Evolutionary conservation across 2,797 vertebrate species (phyloP).

Genomic region (Echiichthys vipera): DNA sequence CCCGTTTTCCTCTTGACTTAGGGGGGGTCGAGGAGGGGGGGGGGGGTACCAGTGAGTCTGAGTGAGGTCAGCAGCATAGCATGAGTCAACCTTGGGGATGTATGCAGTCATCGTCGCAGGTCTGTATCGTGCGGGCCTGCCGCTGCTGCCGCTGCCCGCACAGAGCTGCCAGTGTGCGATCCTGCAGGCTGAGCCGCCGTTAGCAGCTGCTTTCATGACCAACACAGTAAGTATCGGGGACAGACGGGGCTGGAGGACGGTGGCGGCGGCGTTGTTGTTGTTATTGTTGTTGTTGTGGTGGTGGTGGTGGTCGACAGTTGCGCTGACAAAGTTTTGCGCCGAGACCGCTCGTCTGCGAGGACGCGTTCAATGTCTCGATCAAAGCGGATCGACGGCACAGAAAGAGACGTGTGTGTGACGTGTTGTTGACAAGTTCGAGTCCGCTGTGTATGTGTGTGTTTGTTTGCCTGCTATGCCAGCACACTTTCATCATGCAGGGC

Average conservation of each 20-base stretch:
- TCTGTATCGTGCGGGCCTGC: constrained; percentile 55
- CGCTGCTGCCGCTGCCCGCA: constrained; percentile 49
- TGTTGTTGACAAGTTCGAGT: constrained; percentile 64
- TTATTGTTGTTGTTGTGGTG: constrained; percentile 33
- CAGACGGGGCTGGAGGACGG: not conserved
- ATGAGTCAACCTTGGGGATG: constrained; percentile 87
- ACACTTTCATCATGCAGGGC: constrained; percentile 23
- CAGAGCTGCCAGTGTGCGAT: constrained; percentile 62
- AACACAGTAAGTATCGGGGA: constrained; percentile 72
- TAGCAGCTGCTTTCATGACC: constrained; percentile 46
- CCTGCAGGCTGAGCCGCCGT: constrained; percentile 42
- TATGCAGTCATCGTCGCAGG: constrained; percentile 79
- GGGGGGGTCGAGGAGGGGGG: not conserved
- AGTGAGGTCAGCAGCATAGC: constrained; percentile 86
- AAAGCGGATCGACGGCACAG: not conserved
- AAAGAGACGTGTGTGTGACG: constrained; percentile 42
- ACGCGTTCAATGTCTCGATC: constrained; percentile 15
- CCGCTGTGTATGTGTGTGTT: not conserved
- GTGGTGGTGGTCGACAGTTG: too few relatives aligned
- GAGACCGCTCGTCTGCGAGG: not conserved
- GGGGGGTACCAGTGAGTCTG: constrained; percentile 63
- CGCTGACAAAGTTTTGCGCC: constrained; percentile 72
- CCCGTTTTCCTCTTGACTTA: constrained; percentile 64
- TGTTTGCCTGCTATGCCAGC: not conserved
- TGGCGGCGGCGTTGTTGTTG: constrained; percentile 25